Evolutionary conservation across 2,888 invertebrate genomes (phyloP).

Genomic region (Tholera decimalis): DNA sequence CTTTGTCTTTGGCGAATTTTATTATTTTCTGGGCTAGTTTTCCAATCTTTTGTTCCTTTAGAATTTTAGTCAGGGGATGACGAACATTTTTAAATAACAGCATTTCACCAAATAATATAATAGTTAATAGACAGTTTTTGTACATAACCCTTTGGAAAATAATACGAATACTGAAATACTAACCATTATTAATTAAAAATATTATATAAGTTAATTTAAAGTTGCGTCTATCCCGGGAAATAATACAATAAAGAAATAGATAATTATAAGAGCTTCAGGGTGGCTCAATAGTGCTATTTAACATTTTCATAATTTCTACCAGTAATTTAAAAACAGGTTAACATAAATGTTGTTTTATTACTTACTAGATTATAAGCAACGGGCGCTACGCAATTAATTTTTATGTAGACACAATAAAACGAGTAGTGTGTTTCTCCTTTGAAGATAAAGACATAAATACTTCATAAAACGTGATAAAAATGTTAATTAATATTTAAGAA

Average conservation of each 20-base stretch:
- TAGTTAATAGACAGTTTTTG: too few species aligned
- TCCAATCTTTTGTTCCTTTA: neutral
- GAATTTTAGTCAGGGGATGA: neutral
- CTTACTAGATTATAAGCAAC: conserved; percentile 34
- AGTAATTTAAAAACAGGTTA: conserved; percentile 33
- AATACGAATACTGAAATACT: too few species aligned
- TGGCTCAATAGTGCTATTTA: conserved; percentile 16
- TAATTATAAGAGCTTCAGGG: conserved; percentile 15
- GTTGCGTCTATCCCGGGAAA: neutral
- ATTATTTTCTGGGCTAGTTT: neutral
- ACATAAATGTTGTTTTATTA: conserved; percentile 49
- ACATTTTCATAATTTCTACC: conserved; percentile 28
- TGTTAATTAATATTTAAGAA: conserved; percentile 63
- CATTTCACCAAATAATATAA: too few species aligned
- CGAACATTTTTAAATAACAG: too few species aligned
- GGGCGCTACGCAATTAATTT: conserved; percentile 48
- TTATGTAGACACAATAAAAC: conserved; percentile 55
- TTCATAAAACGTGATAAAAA: conserved; percentile 63
- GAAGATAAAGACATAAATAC: conserved; percentile 58
- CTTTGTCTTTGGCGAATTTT: neutral
- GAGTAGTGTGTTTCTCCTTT: conserved; percentile 45
- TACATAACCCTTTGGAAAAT: too few species aligned
- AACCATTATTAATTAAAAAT: too few species aligned
- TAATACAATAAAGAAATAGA: neutral
- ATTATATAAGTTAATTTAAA: conserved; percentile 17